These are phyloP conservation scores for Phaenicophaeus curvirostris DNA, from an alignment of 2,797 vertebrate genomes.

Conservation along the genomic window DNA sequence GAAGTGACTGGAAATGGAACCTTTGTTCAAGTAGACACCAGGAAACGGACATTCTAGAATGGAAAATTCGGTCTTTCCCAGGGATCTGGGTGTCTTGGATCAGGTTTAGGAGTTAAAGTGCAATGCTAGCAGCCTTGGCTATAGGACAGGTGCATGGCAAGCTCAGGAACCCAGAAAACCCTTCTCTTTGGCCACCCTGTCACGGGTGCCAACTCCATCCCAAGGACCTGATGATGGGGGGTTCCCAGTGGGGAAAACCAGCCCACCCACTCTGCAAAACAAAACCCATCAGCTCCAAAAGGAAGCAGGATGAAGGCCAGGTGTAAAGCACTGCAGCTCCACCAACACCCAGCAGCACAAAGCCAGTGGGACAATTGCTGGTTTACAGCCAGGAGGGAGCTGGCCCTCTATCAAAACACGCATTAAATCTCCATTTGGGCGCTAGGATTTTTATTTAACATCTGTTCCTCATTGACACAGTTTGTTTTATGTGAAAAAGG, in stretches of 20 bases:
- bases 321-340: not conserved
- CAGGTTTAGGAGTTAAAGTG: not conserved
- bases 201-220: rapidly evolving
- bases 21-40: not conserved
- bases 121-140: not conserved
- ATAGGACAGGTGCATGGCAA: rapidly evolving
- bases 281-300: not conserved
- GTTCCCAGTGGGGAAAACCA: rapidly evolving
- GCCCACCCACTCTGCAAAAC: not conserved
- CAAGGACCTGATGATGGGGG: rapidly evolving
- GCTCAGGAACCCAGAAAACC: not conserved
- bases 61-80: not conserved
- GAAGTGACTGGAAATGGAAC: rapidly evolving
- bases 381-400: not conserved
- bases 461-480: not conserved
- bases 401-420: not conserved
- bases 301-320: rapidly evolving
- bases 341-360: not conserved
- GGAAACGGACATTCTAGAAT: not conserved
- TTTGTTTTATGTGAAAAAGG: not conserved
- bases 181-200: not conserved
- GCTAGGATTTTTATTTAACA: not conserved
- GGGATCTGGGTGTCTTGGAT: not conserved
- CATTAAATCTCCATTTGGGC: not conserved
- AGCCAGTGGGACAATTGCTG: rapidly evolving